A percentile compares a stretch with the other conserved stretches of the same genome.
Evolutionary conservation across 1,140 invertebrate species (phyloP).

Genomic region (Nasonia longicornis): DNA sequence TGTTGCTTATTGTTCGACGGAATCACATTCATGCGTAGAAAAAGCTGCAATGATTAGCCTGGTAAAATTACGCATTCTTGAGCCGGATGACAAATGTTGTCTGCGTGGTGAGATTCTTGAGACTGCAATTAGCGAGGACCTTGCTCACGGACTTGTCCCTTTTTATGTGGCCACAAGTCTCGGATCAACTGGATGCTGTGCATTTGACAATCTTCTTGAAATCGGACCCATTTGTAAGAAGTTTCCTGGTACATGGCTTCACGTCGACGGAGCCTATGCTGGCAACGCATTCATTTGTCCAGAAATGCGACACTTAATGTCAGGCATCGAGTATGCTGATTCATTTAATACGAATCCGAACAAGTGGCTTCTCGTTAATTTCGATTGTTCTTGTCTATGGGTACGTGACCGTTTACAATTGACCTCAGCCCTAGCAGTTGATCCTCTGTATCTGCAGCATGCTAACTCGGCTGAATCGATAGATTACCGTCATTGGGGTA

Average conservation of each 20-base stretch:
- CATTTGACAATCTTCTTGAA: slow-evolving; percentile 85
- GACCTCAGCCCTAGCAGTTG: slow-evolving; percentile 94
- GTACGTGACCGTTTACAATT: slow-evolving; percentile 88
- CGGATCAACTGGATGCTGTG: slow-evolving; percentile 85
- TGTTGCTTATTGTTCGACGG: slow-evolving; percentile 84
- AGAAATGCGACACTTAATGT: slow-evolving; percentile 81
- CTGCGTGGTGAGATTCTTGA: slow-evolving; percentile 81
- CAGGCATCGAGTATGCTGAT: slow-evolving; percentile 86
- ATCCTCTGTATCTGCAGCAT: slow-evolving; percentile 92
- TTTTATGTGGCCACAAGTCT: slow-evolving; percentile 88
- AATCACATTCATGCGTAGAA: slow-evolving; percentile 94
- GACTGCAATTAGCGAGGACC: slow-evolving; percentile 81
- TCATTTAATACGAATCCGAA: slow-evolving; percentile 95
- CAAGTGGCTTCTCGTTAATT: slow-evolving; percentile 92
- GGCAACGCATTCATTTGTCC: slow-evolving; percentile 88
- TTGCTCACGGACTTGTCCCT: slow-evolving; percentile 83
- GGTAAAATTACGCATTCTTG: slow-evolving; percentile 88
- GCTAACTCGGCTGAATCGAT: slow-evolving; percentile 80
- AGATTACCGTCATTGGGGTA: slow-evolving; percentile 92
- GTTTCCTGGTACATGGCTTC: slow-evolving; percentile 74
- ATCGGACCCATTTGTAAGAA: slow-evolving; percentile 83
- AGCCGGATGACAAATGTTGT: slow-evolving; percentile 85
- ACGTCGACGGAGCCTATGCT: slow-evolving; percentile 86
- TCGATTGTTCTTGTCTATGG: slow-evolving; percentile 93
- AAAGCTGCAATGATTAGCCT: slow-evolving; percentile 94